Evolutionary conservation across 2,888 invertebrate species (phyloP), one percentile per base, ranked within the genome.

Genomic region (Hyalella azteca): DNA sequence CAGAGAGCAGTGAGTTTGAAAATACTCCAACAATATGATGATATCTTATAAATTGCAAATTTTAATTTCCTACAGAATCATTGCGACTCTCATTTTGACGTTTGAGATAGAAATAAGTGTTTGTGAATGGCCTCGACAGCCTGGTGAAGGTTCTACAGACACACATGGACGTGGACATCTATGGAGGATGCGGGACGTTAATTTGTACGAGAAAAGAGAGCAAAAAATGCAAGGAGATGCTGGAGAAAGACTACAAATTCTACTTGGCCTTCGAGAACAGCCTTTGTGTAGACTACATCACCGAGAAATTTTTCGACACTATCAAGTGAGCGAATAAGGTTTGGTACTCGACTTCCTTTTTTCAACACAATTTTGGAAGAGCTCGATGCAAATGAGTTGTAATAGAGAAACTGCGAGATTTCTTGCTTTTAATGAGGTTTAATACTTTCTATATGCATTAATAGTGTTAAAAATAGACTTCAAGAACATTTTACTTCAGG

Each of bases 211-310:
- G 78, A 4, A 45, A 60, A 0, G 45, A 41, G 13, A 40, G 41
- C 5, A 5, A 32, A n/a, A 7, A 77, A 19, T 84, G 84, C 36
- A 79, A 81, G 40, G n/a, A 48, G 26, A 73, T 75, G 66, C 32
- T 85, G 15, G 82, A 81, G 7, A 82, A 81, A 29, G 66, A 84
- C 11, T 87, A 87, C 83, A 86, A 86, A 60, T 87, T 86, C 78
- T 86, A 86, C 80, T 79, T 87, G n/a, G 84, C 86, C 1, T 87
- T 87, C 50, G 87, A 87, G 82, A 87, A 87, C 82, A 86, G 86
- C 3, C 77, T 86, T 4, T 87, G 87, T 80, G 78, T 80, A 15
- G 86, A 87, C 79, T 87, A 87, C 82, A 85, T 87, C 0, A 87
- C 86, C 0, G 87, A 87, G 77, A 87, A 87, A 73, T 85, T 87